Base-by-base conservation (phyloP, 2,888 invertebrate genomes). In the Elmis aenea region DNA sequence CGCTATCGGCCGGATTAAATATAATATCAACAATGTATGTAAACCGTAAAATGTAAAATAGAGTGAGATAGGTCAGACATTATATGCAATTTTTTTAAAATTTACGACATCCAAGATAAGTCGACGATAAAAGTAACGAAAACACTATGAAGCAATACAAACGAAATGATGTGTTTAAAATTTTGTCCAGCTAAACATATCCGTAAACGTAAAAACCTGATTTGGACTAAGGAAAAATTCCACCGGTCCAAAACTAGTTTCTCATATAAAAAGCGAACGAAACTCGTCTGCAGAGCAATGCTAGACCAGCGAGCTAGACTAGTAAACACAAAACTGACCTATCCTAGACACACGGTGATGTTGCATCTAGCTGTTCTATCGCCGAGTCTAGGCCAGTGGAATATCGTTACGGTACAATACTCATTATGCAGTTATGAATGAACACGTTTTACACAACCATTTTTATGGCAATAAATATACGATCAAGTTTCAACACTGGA, bases 311-410 rank as follows among this genome's bases (percentile, higher is more conserved):
- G 25, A 42, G 26, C 42, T 29, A 25, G 37, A 40, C 34, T 32
- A 18, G 29, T 40, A 40, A 45, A 41, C 36, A 40, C 36, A 44
- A 30, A 47, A 45, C 47, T 47, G 47, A 47, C 47, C 47, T 47
- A 47, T 47, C 47, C 42, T 47, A 47, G 47, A 34, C 39, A 34
- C 30, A 38, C 37, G 39, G 37, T 45, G 45, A 47, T 45, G 37
- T 40, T 45, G 42, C 47, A 42, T 39, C 41, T 33, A 44, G 43
- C 44, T 29, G 31, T 33, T 30, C 37, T 33, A 42, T 18, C n/a
- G n/a, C 29, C 21, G 26, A 28, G 35, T 38, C 33, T 41, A 41
- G 33, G 38, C 35, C 34, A 38, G 33, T 29, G 22, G 33, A 24
- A 22, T 37, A 37, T 25, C 31, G 21, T 26, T 26, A 13, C 13